Evolutionary conservation across 1,140 invertebrate genomes (phyloP), one percentile per base, ranked within the genome.

Genomic region (Conus betulinus): DNA sequence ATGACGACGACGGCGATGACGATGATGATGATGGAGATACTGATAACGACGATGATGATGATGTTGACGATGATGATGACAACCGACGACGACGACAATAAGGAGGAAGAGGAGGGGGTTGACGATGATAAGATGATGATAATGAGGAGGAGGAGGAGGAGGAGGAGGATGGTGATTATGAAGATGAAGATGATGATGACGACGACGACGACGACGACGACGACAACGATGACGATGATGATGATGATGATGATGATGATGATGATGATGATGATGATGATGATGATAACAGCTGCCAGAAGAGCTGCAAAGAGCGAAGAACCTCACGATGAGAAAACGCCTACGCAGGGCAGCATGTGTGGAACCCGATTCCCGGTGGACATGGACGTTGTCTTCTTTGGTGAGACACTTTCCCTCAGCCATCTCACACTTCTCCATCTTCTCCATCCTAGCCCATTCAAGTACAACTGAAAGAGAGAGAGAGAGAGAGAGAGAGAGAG

Each of bases 331-430:
- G 51, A 53, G 81, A 20, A 55, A 20, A 55, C 81, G 7, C 52
- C 81, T 0, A 83, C 81, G 7, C 81, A 83, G 81, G 81, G 81
- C 81, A 83, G 81, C 23, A 17, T 83, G 13, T 83, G 81, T 17
- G 81, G 81, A n/a, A 53, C 51, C 23, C 81, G 81, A 5, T 83
- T 83, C 39, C 81, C 81, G 5, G 4, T 83, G 8, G 81, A 83
- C 81, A 52, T 83, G 6, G 15, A 20, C 23, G 23, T 83, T 20
- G 81, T 83, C 23, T 83, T 83, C 81, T 83, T 83, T n/a, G 81
- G 81, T 83, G 53, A 83, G 81, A 15, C 57, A 8, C 57, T 60
- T 20, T 63, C 60, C 17, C 60, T 63, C 39, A 39, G 39, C 39
- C 39, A 39, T 39, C 39, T 1, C 39, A 39, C 39, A n/a, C n/a